Evolutionary conservation across 92 coral and sea anemone genomes (phyloP).

Genomic region (Zoanthus solanderi): DNA sequence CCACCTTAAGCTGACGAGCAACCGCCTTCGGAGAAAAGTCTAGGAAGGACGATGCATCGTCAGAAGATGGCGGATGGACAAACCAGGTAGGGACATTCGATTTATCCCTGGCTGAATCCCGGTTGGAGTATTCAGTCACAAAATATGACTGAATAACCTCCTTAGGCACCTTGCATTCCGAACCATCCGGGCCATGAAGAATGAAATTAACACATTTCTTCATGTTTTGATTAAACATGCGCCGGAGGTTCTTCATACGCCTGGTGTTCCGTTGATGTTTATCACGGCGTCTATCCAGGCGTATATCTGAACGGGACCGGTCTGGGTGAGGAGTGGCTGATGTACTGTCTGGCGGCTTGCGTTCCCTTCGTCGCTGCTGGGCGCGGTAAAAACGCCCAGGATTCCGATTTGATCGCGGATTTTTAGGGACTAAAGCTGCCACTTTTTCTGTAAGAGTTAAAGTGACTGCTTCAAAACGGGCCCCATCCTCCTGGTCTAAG

Average conservation of each 20-base stretch:
- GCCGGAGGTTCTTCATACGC: no score
- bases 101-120: conserved; percentile 15
- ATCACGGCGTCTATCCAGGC: no score
- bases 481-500: conserved; percentile 28
- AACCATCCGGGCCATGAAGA: not conserved
- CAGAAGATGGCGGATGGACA: not conserved
- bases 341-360: not conserved
- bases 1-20: not conserved
- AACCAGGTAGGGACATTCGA: not conserved
- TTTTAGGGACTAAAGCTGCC: not conserved
- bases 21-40: not conserved
- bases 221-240: no score
- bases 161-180: not conserved
- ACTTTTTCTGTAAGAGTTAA: not conserved
- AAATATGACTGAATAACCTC: not conserved
- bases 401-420: not conserved
- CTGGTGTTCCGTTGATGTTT: no score
- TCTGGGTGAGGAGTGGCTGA: not conserved
- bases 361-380: not conserved
- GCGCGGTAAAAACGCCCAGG: conserved; percentile 7
- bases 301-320: no score
- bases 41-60: not conserved
- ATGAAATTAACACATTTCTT: no score
- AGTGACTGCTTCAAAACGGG: not conserved
- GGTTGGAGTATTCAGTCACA: not conserved